phyloP scores from a whole-genome alignment of 2,888 invertebrate species.

The Drosophila koepferae region DNA sequence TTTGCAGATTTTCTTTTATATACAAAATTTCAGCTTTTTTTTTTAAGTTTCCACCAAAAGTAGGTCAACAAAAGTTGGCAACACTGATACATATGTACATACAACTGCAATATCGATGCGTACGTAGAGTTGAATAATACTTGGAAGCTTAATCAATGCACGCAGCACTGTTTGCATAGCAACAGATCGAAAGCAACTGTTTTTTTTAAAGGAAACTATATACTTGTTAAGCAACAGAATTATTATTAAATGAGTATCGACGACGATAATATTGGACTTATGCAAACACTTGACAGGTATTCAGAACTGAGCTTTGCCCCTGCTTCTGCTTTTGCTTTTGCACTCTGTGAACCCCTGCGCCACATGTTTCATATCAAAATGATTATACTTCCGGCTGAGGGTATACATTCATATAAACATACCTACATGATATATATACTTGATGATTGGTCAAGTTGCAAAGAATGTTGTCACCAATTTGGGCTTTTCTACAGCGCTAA shows the following conservation, averaged over 20 bases:
- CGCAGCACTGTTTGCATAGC: background rate
- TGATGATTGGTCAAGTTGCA: constrained; percentile 30
- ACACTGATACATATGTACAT: background rate
- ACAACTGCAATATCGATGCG: background rate
- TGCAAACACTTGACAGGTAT: background rate
- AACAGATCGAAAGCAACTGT: background rate
- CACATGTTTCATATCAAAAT: background rate
- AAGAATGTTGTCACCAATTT: constrained; percentile 36
- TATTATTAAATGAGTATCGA: background rate
- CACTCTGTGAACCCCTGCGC: background rate
- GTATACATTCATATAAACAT: background rate
- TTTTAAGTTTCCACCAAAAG: too few relatives aligned
- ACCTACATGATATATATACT: constrained; percentile 1
- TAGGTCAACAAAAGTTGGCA: too few relatives aligned
- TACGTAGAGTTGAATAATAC: background rate
- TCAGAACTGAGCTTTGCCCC: background rate
- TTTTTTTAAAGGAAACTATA: background rate
- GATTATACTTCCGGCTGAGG: background rate
- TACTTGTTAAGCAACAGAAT: background rate
- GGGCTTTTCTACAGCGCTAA: constrained; percentile 28
- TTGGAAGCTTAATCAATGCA: background rate
- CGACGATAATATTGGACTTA: too few relatives aligned
- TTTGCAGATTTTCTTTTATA: too few relatives aligned
- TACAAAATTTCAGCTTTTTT: too few relatives aligned
- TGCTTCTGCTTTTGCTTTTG: too few relatives aligned